These are phyloP conservation scores for Gephyroberyx darwinii DNA, from an alignment of 2,797 vertebrate species.

Conservation along the genomic window DNA sequence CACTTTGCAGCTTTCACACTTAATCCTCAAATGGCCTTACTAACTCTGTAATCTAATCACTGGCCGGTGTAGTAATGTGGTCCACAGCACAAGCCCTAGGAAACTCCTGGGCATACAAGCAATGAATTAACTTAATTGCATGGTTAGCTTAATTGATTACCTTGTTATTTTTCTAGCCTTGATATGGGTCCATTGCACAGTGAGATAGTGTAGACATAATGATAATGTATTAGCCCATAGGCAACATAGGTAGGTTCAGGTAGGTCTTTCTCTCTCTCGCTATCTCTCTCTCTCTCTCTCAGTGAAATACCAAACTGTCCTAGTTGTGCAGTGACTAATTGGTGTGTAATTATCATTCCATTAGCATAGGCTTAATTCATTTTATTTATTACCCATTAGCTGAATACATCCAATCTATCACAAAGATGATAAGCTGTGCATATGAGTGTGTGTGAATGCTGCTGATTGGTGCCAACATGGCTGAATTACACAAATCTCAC, in stretches of 20 bases:
- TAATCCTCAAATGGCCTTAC: constrained; percentile 68
- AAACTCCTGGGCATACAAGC: constrained; percentile 77
- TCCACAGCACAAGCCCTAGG: constrained; percentile 66
- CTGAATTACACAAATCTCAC: constrained; percentile 46
- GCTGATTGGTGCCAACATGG: constrained; percentile 38
- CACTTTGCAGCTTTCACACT: constrained; percentile 66
- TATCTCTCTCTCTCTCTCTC: constrained; percentile 11
- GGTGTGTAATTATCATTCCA: constrained; percentile 66
- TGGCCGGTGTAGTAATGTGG: constrained; percentile 68
- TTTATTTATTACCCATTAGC: constrained; percentile 75
- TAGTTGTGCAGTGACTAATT: constrained; percentile 64
- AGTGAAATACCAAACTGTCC: constrained; percentile 55
- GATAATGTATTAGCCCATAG: constrained; percentile 58
- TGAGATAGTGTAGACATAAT: constrained; percentile 74
- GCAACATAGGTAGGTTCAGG: constrained; percentile 56
- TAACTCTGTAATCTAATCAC: constrained; percentile 78
- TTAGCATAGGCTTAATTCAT: constrained; percentile 72
- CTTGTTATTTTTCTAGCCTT: constrained; percentile 77
- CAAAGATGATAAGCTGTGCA: constrained; percentile 50
- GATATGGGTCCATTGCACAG: constrained; percentile 70
- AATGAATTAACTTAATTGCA: constrained; percentile 82
- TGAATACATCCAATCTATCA: constrained; percentile 44
- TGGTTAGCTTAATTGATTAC: constrained; percentile 82
- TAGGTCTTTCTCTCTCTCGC: constrained; percentile 34
- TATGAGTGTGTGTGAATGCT: constrained; percentile 26